These are phyloP conservation scores for Drosophila lacertosa DNA, from an alignment of 1,140 invertebrate species.

Conservation along the genomic window DNA sequence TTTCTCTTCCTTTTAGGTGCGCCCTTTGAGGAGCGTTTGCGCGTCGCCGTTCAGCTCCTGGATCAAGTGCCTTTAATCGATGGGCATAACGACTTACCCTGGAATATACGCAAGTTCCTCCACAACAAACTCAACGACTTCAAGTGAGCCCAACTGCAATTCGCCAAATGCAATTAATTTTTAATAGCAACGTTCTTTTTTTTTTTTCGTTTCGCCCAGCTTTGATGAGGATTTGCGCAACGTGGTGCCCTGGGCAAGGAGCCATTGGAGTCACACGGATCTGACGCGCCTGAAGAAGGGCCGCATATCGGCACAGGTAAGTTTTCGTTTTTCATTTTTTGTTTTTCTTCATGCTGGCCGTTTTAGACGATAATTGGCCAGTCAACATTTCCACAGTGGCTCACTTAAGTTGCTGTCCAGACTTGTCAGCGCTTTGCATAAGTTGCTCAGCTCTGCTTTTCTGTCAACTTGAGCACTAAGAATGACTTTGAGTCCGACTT, in stretches of 20 bases:
- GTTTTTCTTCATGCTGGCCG: background rate
- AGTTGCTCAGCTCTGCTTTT: no score
- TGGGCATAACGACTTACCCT: slow-evolving; percentile 96
- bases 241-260: slow-evolving; percentile 90
- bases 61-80: slow-evolving; percentile 88
- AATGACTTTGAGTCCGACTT: no score
- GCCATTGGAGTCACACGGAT: slow-evolving; percentile 93
- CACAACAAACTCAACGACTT: slow-evolving; percentile 94
- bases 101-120: slow-evolving; percentile 94
- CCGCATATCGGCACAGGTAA: slow-evolving; percentile 94
- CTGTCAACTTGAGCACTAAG: no score
- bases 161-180: slow-evolving; percentile 59
- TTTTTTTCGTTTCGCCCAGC: slow-evolving; percentile 65
- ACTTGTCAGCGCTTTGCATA: background rate
- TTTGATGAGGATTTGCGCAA: slow-evolving; percentile 89
- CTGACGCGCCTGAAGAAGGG: slow-evolving; percentile 90
- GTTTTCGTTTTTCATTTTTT: no score
- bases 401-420: background rate
- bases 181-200: slow-evolving; percentile 33
- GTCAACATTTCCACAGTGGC: background rate
- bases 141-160: slow-evolving; percentile 85
- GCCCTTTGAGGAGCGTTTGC: slow-evolving; percentile 87
- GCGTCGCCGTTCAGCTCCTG: slow-evolving; percentile 86
- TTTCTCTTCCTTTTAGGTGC: slow-evolving; percentile 78
- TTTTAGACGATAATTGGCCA: slow-evolving; percentile 5